Base-by-base conservation (phyloP, 2,888 invertebrate genomes). In the Osedax fenrisi region DNA sequence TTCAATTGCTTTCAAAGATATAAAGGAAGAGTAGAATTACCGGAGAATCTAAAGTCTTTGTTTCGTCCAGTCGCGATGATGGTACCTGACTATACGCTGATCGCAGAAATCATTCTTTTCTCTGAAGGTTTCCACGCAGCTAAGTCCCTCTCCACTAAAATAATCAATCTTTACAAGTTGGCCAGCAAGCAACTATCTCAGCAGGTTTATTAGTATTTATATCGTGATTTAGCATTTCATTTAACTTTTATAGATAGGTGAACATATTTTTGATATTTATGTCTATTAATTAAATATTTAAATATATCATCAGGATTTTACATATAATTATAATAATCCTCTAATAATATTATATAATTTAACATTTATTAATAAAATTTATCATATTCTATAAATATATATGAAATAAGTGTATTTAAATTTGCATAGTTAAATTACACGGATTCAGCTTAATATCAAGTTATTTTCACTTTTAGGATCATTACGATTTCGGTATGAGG, bases 31-130 rank as follows among this genome's bases (percentile, higher is more conserved):
- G 84, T 84, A 25, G 84, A 85, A 76, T 79, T 85, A 26, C 84
- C 84, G 1, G 84, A 85, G 79, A 85, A 85, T 79, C 78, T 85
- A 76, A 84, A 84, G 78, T 82, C 83, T 2, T 77, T 84, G 76
- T 85, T 85, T 79, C 81, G 84, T 21, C 82, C 82, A 1, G 83
- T 85, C 23, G 84, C 84, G 73, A 85, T 85, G 84, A 84, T 84
- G 84, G 84, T 84, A 2, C 84, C 84, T 2, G 82, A 84, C 76
- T 85, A 83, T 76, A 80, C 81, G 0, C 81, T 82, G 67, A 84
- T 84, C 75, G 83, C 84, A 2, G 84, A 84, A 79, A 84, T 84
- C 78, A 83, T 84, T 80, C 79, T 84, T 59, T 84, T 84, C 80
- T 84, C 83, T 13, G 84, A 84, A 72, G 84, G 84, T 0, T 84